Evolutionary conservation across 2,888 invertebrate genomes (phyloP).

Genomic region (Luperina testacea): DNA sequence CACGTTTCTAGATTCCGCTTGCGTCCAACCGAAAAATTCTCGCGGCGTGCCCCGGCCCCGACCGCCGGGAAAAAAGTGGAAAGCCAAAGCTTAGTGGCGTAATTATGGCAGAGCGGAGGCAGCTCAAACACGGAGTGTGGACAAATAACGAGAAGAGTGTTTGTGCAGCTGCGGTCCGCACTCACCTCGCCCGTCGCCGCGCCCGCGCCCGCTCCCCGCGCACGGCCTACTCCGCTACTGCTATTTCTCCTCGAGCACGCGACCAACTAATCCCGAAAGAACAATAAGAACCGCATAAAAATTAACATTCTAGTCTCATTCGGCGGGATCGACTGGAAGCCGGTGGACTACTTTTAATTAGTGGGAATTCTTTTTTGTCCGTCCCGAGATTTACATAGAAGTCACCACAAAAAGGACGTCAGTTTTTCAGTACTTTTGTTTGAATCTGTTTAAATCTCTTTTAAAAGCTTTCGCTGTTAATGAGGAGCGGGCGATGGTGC

Average conservation of each 20-base stretch:
- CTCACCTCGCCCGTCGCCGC: constrained; percentile 32
- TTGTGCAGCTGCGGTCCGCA: constrained; percentile 82
- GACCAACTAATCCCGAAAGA: constrained; percentile 76
- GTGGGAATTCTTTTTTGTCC: constrained; percentile 82
- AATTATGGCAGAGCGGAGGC: constrained; percentile 80
- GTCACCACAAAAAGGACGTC: constrained; percentile 86
- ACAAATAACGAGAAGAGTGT: constrained; percentile 85
- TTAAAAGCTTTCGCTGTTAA: constrained; percentile 86
- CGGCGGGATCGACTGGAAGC: constrained; percentile 76
- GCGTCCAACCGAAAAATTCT: constrained; percentile 76
- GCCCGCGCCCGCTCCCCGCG: constrained; percentile 58
- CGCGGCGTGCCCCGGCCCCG: constrained; percentile 65
- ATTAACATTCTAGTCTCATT: constrained; percentile 83
- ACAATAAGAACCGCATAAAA: constrained; percentile 77
- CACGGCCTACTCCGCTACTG: constrained; percentile 63
- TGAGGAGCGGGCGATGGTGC: constrained; percentile 81
- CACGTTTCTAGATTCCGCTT: constrained; percentile 75
- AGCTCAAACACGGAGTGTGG: constrained; percentile 81
- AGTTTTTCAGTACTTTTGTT: constrained; percentile 86
- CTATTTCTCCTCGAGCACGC: constrained; percentile 72
- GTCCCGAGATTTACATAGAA: constrained; percentile 85
- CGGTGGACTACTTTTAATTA: constrained; percentile 84
- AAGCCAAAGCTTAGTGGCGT: constrained; percentile 82
- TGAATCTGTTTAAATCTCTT: constrained; percentile 87
- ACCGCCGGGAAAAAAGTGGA: constrained; percentile 74